Evolutionary conservation across 2,888 invertebrate species (phyloP).

Genomic region (Colletes collaris): DNA sequence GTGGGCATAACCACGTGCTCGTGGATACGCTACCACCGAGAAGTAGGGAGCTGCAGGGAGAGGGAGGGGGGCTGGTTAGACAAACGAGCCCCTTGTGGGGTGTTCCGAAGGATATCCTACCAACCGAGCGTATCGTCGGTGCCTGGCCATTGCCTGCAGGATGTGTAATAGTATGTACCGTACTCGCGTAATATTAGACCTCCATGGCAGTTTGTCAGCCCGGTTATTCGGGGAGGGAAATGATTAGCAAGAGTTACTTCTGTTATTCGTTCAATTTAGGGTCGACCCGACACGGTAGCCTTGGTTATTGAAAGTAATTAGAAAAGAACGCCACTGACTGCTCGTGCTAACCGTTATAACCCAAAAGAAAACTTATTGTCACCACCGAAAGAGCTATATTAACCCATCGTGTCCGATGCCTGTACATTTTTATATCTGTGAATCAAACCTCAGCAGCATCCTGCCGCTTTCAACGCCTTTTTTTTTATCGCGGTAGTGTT

Average conservation of each 20-base stretch:
- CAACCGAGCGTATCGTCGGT: constrained; percentile 75
- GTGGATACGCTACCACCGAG: constrained; percentile 58
- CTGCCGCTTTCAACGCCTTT: too few species aligned
- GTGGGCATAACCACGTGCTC: constrained; percentile 74
- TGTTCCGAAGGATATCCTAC: constrained; percentile 79
- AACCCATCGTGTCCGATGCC: too few species aligned
- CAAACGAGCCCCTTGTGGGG: constrained; percentile 81
- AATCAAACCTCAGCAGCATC: too few species aligned
- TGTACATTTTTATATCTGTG: too few species aligned
- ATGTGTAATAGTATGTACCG: constrained; percentile 78
- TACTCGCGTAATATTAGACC: constrained; percentile 78
- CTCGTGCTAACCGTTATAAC: too few species aligned
- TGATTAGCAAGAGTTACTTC: constrained; percentile 49
- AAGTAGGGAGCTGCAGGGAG: constrained; percentile 24
- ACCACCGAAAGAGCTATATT: too few species aligned
- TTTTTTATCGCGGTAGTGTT: too few species aligned
- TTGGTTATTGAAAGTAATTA: constrained; percentile 2
- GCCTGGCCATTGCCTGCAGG: constrained; percentile 72
- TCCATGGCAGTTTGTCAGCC: constrained; percentile 72
- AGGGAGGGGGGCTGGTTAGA: constrained; percentile 74
- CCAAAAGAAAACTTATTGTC: too few species aligned
- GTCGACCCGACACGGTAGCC: constrained; percentile 18
- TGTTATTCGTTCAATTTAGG: constrained; percentile 48
- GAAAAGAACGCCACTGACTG: background rate
- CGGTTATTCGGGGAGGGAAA: constrained; percentile 30